A percentile compares a stretch with the other conserved stretches of the same genome.
Evolutionary conservation across 2,113 vertebrate species (phyloP).

Genomic region (Hippoglossus stenolepis): DNA sequence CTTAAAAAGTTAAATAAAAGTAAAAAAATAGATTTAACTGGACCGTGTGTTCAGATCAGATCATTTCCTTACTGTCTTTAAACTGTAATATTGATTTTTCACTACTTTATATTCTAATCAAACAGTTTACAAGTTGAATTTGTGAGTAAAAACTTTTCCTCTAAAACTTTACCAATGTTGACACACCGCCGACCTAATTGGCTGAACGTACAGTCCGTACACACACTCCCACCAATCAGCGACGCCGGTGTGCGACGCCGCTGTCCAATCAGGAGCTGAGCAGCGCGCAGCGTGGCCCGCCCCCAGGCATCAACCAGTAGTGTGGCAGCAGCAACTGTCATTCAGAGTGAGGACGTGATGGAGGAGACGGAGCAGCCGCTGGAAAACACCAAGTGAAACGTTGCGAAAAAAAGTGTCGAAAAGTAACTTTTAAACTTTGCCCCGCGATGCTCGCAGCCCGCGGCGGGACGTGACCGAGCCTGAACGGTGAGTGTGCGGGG

Average conservation of each 20-base stretch:
- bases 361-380: constrained; percentile 34
- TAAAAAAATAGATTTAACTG: too few species aligned
- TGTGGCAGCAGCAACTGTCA: constrained; percentile 74
- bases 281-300: constrained; percentile 32
- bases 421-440: constrained; percentile 58
- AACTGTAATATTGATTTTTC: too few species aligned
- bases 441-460: not conserved
- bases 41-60: too few species aligned
- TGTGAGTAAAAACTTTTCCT: not conserved
- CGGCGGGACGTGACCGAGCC: constrained; percentile 39
- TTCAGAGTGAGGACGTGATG: constrained; percentile 69
- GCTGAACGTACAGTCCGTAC: constrained; percentile 32
- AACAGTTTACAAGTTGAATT: too few species aligned
- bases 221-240: constrained; percentile 54
- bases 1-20: too few species aligned
- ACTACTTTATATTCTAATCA: too few species aligned
- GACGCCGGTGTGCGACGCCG: constrained; percentile 24
- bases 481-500: constrained; percentile 63
- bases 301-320: constrained; percentile 65
- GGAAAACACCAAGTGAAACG: constrained; percentile 29
- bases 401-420: constrained; percentile 36
- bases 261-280: constrained; percentile 64
- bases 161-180: not conserved
- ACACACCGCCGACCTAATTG: constrained; percentile 50
- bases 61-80: too few species aligned